Base-by-base conservation (phyloP, 2,888 invertebrate species). In the Eudemis profundana region DNA sequence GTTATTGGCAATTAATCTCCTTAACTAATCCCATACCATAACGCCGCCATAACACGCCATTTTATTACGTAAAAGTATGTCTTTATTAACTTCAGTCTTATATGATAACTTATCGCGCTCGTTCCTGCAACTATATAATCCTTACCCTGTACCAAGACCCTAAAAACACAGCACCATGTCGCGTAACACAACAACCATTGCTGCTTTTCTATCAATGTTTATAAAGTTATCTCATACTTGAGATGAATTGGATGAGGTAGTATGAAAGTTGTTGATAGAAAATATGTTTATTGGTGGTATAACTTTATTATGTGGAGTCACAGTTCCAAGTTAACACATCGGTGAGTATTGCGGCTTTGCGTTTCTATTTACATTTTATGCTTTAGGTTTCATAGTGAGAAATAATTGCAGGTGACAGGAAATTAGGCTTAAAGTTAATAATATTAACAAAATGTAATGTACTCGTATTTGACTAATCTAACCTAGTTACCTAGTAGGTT, bases 51-150 rank as follows among this genome's bases (percentile, higher is more conserved):
- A 78, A 80, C 79, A 75, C 70, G 72, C 78, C 82, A 79, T 82
- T 87, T 86, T 85, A 86, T 87, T 85, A 78, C 78, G 71, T 72
- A 68, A 73, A 76, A 71, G 77, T 59, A 76, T 78, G 82, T 80
- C 85, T 84, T 85, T 85, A 86, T 86, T 86, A 86, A 86, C 79
- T 83, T 79, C 75, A 74, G 82, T 85, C 81, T 84, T 77, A 73
- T 75, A 75, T 79, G 78, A 76, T 78, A 77, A 75, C 76, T 76
- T 76, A 78, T 77, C 76, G 72, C 73, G 75, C 68, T 70, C 69
- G 72, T 69, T 73, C 71, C 70, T 68, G 70, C 70, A 69, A 69
- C 69, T 69, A 69, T 69, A 69, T 77, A 75, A 78, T 77, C 75
- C 74, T 65, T 61, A 63, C 61, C 68, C 67, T 68, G 44, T 66